phyloP scores from a whole-genome alignment of 2,888 invertebrate species.

The Diarsia mendica region DNA sequence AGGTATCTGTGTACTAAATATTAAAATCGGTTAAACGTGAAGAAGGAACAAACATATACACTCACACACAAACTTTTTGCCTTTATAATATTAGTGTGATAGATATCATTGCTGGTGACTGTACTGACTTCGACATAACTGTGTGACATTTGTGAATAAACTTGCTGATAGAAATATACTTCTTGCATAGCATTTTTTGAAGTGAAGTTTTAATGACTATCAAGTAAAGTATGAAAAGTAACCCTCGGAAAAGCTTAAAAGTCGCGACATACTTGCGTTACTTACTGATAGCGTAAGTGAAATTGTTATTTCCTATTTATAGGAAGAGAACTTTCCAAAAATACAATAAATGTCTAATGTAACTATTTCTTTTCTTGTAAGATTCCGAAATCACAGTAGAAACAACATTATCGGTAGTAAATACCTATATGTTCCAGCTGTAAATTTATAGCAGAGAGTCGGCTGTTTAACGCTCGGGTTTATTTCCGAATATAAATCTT shows the following conservation, averaged over 20 bases:
- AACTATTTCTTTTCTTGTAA: background rate
- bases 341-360: background rate
- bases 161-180: slow-evolving; percentile 6
- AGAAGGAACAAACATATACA: too few species aligned
- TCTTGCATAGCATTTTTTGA: background rate
- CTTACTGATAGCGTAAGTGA: background rate
- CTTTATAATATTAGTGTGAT: too few species aligned
- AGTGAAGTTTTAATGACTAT: background rate
- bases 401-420: slow-evolving; percentile 25
- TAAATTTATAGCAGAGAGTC: slow-evolving; percentile 32
- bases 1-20: too few species aligned
- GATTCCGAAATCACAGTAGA: background rate
- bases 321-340: background rate
- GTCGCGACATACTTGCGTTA: background rate
- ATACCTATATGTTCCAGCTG: slow-evolving; percentile 19
- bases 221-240: background rate
- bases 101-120: too few species aligned
- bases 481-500: slow-evolving; percentile 52
- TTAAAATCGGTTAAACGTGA: too few species aligned
- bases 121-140: background rate
- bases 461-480: slow-evolving; percentile 38
- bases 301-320: background rate
- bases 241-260: background rate
- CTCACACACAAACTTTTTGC: too few species aligned
- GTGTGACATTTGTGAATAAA: background rate